A percentile compares a stretch with the other conserved stretches of the same genome.
phyloP scores from a whole-genome alignment of 2,797 vertebrate species.

The Coranthus polyacanthus region DNA sequence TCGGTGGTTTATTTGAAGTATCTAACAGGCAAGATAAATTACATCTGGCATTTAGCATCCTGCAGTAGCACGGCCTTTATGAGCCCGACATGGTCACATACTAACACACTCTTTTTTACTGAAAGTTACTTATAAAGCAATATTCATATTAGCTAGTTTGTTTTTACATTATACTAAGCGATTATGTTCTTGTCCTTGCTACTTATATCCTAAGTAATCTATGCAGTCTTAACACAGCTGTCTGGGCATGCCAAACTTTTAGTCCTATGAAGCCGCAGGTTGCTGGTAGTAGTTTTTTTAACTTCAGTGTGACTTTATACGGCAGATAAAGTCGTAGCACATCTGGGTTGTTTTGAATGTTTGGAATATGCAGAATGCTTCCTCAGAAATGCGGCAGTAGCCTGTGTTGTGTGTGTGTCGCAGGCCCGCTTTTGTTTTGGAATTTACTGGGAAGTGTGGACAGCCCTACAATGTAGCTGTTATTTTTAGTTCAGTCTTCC shows the following conservation, averaged over 20 bases:
- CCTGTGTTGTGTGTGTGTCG: constrained; percentile 63
- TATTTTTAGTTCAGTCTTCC: constrained; percentile 86
- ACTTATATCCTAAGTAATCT: neutral
- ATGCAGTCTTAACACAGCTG: neutral
- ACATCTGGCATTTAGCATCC: constrained; percentile 17
- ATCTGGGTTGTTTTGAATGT: constrained; percentile 60
- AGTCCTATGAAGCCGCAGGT: neutral
- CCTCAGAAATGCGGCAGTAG: constrained; percentile 33
- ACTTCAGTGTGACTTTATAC: constrained; percentile 22
- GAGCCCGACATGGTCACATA: constrained; percentile 18
- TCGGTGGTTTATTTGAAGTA: neutral
- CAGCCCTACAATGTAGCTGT: constrained; percentile 66
- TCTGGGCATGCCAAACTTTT: neutral
- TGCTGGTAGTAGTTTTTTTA: neutral
- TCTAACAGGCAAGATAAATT: neutral
- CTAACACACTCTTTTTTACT: constrained; percentile 41
- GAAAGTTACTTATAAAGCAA: constrained; percentile 39
- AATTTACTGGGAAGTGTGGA: constrained; percentile 66
- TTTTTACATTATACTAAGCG: neutral
- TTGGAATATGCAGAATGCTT: constrained; percentile 55
- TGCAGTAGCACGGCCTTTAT: neutral
- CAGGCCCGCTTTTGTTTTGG: constrained; percentile 61
- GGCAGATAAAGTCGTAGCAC: constrained; percentile 17
- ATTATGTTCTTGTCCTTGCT: neutral
- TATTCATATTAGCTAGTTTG: constrained; percentile 9